phyloP scores from a whole-genome alignment of 2,797 vertebrate species.

The Pipistrellus pygmaeus region DNA sequence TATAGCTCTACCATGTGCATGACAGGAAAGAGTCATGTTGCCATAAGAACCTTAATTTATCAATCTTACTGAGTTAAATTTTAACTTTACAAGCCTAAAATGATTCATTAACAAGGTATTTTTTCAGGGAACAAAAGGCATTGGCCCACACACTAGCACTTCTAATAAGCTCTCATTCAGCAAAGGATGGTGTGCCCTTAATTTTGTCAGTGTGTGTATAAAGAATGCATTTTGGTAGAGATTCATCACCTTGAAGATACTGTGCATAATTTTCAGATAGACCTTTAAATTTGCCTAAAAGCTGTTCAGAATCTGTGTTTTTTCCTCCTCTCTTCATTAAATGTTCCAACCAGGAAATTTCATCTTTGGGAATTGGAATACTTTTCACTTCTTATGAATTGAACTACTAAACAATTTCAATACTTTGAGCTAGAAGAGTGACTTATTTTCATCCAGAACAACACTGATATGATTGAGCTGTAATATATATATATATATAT shows the following conservation, averaged over 20 bases:
- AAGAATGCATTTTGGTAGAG: constrained; percentile 22
- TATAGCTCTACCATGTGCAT: constrained; percentile 9
- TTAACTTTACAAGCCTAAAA: constrained; percentile 57
- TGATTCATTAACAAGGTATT: constrained; percentile 68
- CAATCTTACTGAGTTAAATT: constrained; percentile 60
- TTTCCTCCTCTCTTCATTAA: constrained; percentile 60
- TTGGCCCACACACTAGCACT: constrained; percentile 17
- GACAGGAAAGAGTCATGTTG: constrained; percentile 46
- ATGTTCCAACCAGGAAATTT: constrained; percentile 70
- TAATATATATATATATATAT: not conserved
- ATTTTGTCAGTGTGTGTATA: constrained; percentile 50
- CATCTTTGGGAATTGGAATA: constrained; percentile 13
- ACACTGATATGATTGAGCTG: not conserved
- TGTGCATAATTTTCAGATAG: constrained; percentile 44
- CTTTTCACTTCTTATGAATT: constrained; percentile 24
- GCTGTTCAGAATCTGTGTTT: constrained; percentile 48
- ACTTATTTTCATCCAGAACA: not conserved
- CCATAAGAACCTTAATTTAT: constrained; percentile 62
- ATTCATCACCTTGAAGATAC: constrained; percentile 30
- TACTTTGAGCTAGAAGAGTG: not conserved
- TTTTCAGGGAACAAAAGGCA: constrained; percentile 69
- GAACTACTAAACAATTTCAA: constrained; percentile 42
- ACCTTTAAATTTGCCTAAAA: constrained; percentile 27
- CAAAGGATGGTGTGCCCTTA: constrained; percentile 44
- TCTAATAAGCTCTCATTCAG: constrained; percentile 67